Evolutionary conservation across 2,888 invertebrate genomes (phyloP).

Genomic region (Brachyptera risi): DNA sequence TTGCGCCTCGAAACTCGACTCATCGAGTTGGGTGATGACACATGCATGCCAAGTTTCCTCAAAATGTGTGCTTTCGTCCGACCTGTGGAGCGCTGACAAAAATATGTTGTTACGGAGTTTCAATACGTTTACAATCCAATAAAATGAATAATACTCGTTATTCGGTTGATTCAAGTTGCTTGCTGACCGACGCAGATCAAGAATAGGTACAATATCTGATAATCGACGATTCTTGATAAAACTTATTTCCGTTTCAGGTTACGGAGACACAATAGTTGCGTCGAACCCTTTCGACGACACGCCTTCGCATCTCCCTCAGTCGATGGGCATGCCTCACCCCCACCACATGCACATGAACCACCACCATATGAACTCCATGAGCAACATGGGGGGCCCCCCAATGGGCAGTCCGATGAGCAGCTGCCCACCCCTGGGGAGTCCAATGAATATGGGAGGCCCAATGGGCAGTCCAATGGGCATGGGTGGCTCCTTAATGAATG

Average conservation of each 20-base stretch:
- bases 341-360: conserved; percentile 42
- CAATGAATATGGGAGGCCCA: conserved; percentile 52
- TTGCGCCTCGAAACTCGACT: no score
- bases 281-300: conserved; percentile 95
- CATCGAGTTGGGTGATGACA: no score
- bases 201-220: no score
- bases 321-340: conserved; percentile 39
- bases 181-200: no score
- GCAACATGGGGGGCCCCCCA: conserved; percentile 57
- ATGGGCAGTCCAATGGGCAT: conserved; percentile 40
- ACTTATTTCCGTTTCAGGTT: conserved; percentile 47
- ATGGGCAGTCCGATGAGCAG: conserved; percentile 52
- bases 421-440: conserved; percentile 70
- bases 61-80: no score
- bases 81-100: no score
- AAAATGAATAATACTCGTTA: no score
- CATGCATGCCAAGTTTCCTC: no score
- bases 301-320: conserved; percentile 51
- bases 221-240: no score
- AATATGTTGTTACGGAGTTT: no score
- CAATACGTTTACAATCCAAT: no score
- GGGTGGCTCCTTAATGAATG: conserved; percentile 53
- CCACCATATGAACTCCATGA: conserved; percentile 49
- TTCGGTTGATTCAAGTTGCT: no score
- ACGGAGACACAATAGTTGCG: conserved; percentile 90